Evolutionary conservation across 1,140 invertebrate species (phyloP), one percentile per base, ranked within the genome.

Genomic region (Trissolcus basalis): DNA sequence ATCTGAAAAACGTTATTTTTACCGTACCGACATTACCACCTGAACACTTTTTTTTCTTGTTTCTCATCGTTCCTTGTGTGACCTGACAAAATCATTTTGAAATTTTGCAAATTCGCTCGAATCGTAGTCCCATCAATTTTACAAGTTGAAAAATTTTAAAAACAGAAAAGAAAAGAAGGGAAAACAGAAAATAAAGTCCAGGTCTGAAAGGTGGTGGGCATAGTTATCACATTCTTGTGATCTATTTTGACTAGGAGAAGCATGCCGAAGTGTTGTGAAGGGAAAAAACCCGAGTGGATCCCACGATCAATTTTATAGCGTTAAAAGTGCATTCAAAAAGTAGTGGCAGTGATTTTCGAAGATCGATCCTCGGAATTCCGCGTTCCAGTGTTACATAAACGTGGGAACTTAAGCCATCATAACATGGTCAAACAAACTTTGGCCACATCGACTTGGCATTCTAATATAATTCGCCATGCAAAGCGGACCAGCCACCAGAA

Each of bases 381-480:
- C 67, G 67, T 80, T 77, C 70, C 70, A 69, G 55, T 61, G 15
- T 14, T 48, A 27, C 41, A 49, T 15, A 39, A 70, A 71, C 74
- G 78, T 80, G 78, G 63, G 78, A 80, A 80, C 48, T n/a, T n/a
- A n/a, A n/a, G 36, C 32, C 33, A 33, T 43, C 59, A 65, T 69
- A 32, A 68, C 67, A 77, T 72, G 51, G 50, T 63, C 61, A 51
- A 47, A 7, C 44, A 39, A 63, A 70, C 56, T 58, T 27, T 45
- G 41, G 36, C 33, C 64, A 64, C 69, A 69, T 63, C 27, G 55
- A 19, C 71, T 60, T 47, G 9, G 64, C 81, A 78, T 83, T 83
- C 76, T 77, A 82, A 78, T 79, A 84, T 83, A 84, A 85, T 82
- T 81, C 81, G 80, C 80, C 60, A 53, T 58, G 63, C 72, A 68